Base-by-base conservation (phyloP, 2,888 invertebrate species). In the Podotricha telesiphe region DNA sequence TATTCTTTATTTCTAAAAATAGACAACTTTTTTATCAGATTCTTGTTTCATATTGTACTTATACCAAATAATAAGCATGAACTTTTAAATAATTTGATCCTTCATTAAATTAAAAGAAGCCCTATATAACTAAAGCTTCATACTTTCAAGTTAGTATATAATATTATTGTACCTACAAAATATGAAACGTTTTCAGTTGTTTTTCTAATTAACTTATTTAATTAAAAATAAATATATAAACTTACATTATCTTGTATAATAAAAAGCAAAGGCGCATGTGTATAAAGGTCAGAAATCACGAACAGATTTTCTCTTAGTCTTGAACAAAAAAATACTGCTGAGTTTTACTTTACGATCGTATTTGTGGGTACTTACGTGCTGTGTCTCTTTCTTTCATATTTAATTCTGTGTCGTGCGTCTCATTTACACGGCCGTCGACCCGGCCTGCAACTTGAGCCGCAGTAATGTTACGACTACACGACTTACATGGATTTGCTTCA, bases 311-410 rank as follows among this genome's bases (percentile, higher is more conserved):
- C 81, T 81, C 74, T 69, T 78, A 80, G 77, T 75, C 74, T 78
- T 77, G 79, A 79, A 86, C 82, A 84, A 85, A 84, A 86, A 82
- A 81, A 81, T 81, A 59, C 59, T 45, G 77, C 78, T 80, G 79
- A 81, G 82, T 86, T 84, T 84, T 85, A 84, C 85, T 87, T 86
- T 84, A 86, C 83, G 82, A 80, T 78, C 85, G 84, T 84, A 86
- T 84, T 86, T 82, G 83, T 83, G 79, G 79, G 82, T 82, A 82
- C 80, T 81, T 81, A 79, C 68, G 69, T 68, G 68, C 5, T 65
- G 63, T 71, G 45, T 80, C 83, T 75, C 81, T 64, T 67, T 82
- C 78, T 71, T 20, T 65, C 77, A 2, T 65, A n/a, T 20, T 2
- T 8, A 64, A 70, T 61, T 28, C 17, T 77, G 76, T 74, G 51